phyloP scores from a whole-genome alignment of 2,888 invertebrate genomes.

The Caenorhabditis wallacei region DNA sequence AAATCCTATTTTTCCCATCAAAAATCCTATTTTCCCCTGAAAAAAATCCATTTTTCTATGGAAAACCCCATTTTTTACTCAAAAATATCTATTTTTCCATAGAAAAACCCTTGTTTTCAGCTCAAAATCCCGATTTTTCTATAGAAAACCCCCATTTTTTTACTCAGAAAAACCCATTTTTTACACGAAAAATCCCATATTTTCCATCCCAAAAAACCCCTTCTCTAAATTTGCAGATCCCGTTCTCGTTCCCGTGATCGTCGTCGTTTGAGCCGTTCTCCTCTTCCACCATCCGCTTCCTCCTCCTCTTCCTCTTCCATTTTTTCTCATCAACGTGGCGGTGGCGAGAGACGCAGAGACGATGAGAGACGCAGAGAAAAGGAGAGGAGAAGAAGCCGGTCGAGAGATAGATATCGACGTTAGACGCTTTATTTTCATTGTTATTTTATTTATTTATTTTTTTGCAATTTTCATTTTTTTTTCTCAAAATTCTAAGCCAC shows the following conservation, averaged over 20 bases:
- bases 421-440: neutral
- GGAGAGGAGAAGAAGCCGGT: slow-evolving; percentile 59
- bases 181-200: neutral
- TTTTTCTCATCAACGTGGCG: no score
- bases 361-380: slow-evolving; percentile 61
- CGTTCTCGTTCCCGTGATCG: slow-evolving; percentile 60
- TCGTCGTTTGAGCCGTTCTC: slow-evolving; percentile 65
- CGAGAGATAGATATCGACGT: slow-evolving; percentile 60
- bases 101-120: no score
- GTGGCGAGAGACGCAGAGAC: slow-evolving; percentile 62
- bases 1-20: neutral
- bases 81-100: neutral
- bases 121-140: no score
- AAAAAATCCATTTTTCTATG: neutral
- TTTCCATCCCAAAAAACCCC: slow-evolving; percentile 10
- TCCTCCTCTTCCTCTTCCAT: no score
- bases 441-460: slow-evolving; percentile 8
- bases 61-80: neutral
- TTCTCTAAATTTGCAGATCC: slow-evolving; percentile 28
- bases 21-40: neutral
- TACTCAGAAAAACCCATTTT: no score
- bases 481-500: neutral
- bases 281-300: no score
- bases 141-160: no score
- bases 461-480: slow-evolving; percentile 27